Base-by-base conservation (phyloP, 2,113 vertebrate species). In the Epinephelus cyanopodus region DNA sequence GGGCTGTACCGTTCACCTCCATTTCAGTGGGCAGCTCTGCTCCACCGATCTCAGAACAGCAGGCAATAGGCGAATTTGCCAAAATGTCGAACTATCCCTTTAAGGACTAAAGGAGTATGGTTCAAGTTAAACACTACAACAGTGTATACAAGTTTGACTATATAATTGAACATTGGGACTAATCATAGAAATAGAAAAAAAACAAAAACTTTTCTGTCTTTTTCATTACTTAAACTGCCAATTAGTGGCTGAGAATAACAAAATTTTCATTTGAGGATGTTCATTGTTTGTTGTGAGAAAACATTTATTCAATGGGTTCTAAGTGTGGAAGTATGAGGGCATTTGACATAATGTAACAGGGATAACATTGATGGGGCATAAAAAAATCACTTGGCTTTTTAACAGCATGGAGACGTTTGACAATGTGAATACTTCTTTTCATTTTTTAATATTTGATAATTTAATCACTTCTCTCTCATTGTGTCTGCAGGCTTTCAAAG, bases 401-500 rank as follows among this genome's bases (percentile, higher is more conserved):
- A 39, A 71, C 48, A 15, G 21, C 21, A 11, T 53, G 14, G 13
- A 61, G 52, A 53, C 1, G 8, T 67, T 74, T 74, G 21, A 50
- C 17, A 23, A 39, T 37, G 58, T 64, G 9, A 42, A 63, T 50
- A 23, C 54, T 53, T 11, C 11, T 52, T 62, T 7, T 25, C 2
- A 74, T 57, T 42, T 19, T 67, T 39, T 15, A 58, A 21, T 45
- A n/a, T 29, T 72, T 1, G n/a, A 17, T 14, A 17, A 48, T 67
- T 67, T 50, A 3, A 54, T 75, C 0, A 33, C 52, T 48, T 63
- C 17, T 62, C 9, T 61, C 10, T 60, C 12, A 21, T 74, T 86
- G 21, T 87, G 21, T 86, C 58, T 73, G 58, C 89, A 99, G 98
- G 98, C 98, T 90, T 97, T 99, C 93, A 99, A 99, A 92, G 98